Base-by-base conservation (phyloP, 2,113 vertebrate genomes). In the Pangasianodon gigas region DNA sequence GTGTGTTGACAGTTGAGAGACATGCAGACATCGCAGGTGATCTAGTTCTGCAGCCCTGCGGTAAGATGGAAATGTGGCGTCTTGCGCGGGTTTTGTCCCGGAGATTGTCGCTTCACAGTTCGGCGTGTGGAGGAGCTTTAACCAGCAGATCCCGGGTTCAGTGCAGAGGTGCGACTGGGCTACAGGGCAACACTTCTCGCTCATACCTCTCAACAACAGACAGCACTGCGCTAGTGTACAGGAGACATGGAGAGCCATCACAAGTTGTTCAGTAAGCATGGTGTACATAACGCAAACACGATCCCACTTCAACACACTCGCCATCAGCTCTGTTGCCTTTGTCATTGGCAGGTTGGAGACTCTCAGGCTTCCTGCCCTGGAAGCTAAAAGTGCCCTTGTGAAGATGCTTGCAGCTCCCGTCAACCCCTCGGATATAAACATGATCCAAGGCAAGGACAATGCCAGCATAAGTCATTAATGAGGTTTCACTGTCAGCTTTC, bases 371-470 rank as follows among this genome's bases (percentile, higher is more conserved):
- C 91, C 96, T 1, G 37, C 94, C 19, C 21, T 97, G 46, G 96
- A 96, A 79, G 93, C 94, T 89, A 96, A 95, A 0, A 96, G 96
- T 44, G 95, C 98, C 91, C 94, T 93, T 0, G 92, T 99, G 93
- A 98, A 96, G 94, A 97, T 99, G 94, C 91, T 99, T 93, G 98
- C 98, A 14, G 97, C 98, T 69, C 98, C 98, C 75, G 92, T 99
- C 93, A 99, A 99, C 92, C 98, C 98, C 0, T 95, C 98, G 0
- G 98, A 99, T 92, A 97, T 99, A 92, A 99, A 99, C 92, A 98
- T 98, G 97, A 96, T 99, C 93, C 98, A 99, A 96, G 98, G 98
- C 98, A 95, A 91, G 0, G 18, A 2, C 4, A 60, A 24, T 26
- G 3, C 10, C 6, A 74, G 18, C 0, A 13, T 8, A 9, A 29